Percentiles rank a stretch among this genome's conserved stretches.
These are phyloP conservation scores for Tribolium castaneum DNA, from an alignment of 1,140 invertebrate species.

Conservation along the genomic window DNA sequence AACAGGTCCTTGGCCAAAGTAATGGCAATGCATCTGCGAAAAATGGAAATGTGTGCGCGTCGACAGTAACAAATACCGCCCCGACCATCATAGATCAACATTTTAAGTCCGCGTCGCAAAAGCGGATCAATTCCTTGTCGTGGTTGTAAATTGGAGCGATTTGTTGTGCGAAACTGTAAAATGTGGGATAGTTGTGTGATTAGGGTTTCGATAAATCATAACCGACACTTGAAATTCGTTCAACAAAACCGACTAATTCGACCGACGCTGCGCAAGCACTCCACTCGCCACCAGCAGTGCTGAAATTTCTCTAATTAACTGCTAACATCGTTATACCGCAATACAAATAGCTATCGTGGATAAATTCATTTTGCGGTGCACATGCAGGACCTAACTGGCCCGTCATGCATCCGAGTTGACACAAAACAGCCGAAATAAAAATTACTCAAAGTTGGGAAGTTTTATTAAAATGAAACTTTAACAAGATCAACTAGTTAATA, in stretches of 20 bases:
- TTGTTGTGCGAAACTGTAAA: conserved; percentile 9
- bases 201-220: conserved; percentile 22
- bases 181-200: conserved; percentile 7
- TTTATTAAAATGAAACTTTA: neutral
- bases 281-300: neutral
- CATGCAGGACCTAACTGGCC: neutral
- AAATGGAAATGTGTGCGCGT: neutral
- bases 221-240: conserved; percentile 11
- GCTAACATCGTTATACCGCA: conserved; percentile 19
- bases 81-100: conserved; percentile 15
- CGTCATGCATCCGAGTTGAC: neutral
- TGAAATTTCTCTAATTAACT: conserved; percentile 30
- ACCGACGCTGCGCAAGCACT: neutral
- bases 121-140: conserved; percentile 30
- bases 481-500: neutral
- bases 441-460: neutral
- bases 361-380: neutral
- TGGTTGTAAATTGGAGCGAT: conserved; percentile 11
- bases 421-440: neutral
- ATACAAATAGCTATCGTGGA: conserved; percentile 13
- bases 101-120: neutral
- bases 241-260: conserved; percentile 10
- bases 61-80: conserved; percentile 22
- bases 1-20: neutral
- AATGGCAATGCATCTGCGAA: neutral